Base-by-base conservation (phyloP, 2,113 vertebrate species). In the Dolichotis patagonum region DNA sequence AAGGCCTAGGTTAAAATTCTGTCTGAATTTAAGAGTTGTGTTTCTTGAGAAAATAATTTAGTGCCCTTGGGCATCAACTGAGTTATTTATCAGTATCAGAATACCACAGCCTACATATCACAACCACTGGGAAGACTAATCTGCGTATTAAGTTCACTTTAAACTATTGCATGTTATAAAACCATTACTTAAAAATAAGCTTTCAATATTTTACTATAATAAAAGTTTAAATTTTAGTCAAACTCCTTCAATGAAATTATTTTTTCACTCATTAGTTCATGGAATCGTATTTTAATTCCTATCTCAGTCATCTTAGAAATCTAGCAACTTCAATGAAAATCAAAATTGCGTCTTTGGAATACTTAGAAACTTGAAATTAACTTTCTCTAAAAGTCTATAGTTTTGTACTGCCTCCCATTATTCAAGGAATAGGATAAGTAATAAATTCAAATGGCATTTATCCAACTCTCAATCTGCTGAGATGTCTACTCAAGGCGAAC, bases 201-300 rank as follows among this genome's bases (percentile, higher is more conserved):
- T 58, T 84, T 85, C 62, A 56, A 32, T n/a, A 13, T 62, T 43
- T 32, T 86, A 75, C 80, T 97, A 49, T 82, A 19, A 67, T 62
- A 62, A 41, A 65, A 86, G 73, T 62, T 81, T 86, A 60, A 58
- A 78, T 52, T 83, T 88, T 71, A 94, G 82, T 43, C 10, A 78
- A 92, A 85, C 11, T 49, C 78, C 32, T 63, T 63, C 30, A 63
- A 54, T 46, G 14, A 88, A 71, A 93, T 71, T 90, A 90, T 87
- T 93, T 96, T 91, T 88, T 71, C 1, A 63, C 56, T 8, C 13
- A 92, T 83, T 41, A 85, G 54, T 35, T 94, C 52, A 86, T 89
- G 17, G 63, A 73, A 41, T 85, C 35, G 91, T 56, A 89, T 71
- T 32, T 32, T 86, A 89, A 73, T 43, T 20, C 41, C 43, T 81